Percentiles rank a stretch among this genome's conserved stretches.
Conservation (phyloP, 2,888 invertebrate genomes). For the Pyrrhosoma nymphula region DNA sequence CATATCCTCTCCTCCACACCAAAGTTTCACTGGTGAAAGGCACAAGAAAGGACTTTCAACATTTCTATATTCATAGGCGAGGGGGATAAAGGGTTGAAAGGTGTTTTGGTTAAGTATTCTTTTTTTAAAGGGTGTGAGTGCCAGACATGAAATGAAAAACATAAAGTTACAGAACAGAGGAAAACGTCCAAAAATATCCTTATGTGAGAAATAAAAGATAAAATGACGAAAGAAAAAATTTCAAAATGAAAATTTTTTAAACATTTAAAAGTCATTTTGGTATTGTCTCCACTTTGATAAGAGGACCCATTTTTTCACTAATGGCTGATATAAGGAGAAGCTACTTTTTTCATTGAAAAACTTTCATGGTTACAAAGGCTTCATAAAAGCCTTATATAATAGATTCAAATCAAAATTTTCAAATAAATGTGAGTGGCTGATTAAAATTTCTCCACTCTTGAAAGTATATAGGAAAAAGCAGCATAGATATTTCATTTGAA, state of each 20-base stretch:
- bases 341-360: not conserved
- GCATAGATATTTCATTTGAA: conserved; percentile 26
- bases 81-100: conserved; percentile 30
- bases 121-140: conserved; percentile 56
- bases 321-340: not conserved
- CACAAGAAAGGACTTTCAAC: conserved; percentile 67
- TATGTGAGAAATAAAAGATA: conserved; percentile 1
- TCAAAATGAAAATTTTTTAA: conserved; percentile 2
- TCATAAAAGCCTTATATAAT: not conserved
- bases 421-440: conserved; percentile 20
- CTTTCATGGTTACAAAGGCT: not conserved
- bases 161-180: conserved; percentile 39
- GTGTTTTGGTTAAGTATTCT: conserved; percentile 41
- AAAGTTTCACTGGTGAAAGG: conserved; percentile 67
- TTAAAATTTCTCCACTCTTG: conserved; percentile 14
- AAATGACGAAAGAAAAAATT: conserved; percentile 29
- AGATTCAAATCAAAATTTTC: conserved; percentile 22
- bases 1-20: conserved; percentile 67
- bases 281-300: conserved; percentile 42
- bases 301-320: conserved; percentile 30
- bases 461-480: conserved; percentile 37
- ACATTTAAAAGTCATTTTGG: conserved; percentile 4
- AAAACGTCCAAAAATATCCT: conserved; percentile 40
- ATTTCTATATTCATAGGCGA: conserved; percentile 65
- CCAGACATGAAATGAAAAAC: conserved; percentile 60